Evolutionary conservation across 1,140 invertebrate genomes (phyloP).

Genomic region (Trichomalopsis sarcophagae): DNA sequence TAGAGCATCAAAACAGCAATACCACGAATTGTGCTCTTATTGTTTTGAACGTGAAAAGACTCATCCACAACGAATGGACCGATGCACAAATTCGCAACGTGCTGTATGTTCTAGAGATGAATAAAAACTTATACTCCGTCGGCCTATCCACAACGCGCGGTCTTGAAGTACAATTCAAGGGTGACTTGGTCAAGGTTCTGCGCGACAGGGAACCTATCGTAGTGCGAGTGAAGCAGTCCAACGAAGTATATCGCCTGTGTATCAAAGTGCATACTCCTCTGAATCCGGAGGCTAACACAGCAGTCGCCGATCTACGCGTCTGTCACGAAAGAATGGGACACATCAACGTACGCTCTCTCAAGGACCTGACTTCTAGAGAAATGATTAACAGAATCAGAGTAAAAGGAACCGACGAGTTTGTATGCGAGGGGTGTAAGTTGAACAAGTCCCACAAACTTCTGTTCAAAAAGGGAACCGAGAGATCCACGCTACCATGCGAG

Average conservation of each 20-base stretch:
- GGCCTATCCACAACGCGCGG: constrained; percentile 28
- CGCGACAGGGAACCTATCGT: neutral
- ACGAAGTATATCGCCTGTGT: neutral
- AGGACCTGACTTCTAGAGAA: neutral
- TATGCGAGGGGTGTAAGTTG: neutral
- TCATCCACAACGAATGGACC: constrained; percentile 45
- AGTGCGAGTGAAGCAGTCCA: neutral
- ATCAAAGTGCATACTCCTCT: neutral
- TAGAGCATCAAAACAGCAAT: neutral
- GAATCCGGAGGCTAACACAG: neutral
- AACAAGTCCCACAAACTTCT: neutral
- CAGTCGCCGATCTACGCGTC: neutral
- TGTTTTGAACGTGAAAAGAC: constrained; percentile 36
- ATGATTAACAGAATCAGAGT: neutral
- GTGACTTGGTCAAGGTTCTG: neutral
- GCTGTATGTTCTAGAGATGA: neutral
- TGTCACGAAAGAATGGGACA: neutral
- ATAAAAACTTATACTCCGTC: constrained; percentile 58
- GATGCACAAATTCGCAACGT: constrained; percentile 45
- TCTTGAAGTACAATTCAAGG: constrained; percentile 28
- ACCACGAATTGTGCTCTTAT: neutral
- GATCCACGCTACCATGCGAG: neutral
- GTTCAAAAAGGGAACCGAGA: neutral
- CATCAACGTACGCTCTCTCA: neutral
- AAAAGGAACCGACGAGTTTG: neutral